These are phyloP conservation scores for Drosophila truncata DNA, from an alignment of 1,140 invertebrate species.

Conservation along the genomic window DNA sequence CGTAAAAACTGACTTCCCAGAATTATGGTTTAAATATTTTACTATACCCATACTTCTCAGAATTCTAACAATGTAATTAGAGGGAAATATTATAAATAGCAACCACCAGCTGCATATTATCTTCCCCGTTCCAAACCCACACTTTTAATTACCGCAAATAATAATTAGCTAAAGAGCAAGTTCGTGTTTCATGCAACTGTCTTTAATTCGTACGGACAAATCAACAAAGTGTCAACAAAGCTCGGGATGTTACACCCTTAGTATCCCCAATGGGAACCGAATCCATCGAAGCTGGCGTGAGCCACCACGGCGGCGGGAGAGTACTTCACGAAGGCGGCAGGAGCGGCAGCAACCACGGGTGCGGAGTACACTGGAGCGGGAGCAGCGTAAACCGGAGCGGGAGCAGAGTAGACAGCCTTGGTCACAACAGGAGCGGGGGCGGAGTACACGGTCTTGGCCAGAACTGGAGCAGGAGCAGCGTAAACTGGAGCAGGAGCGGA, in stretches of 20 bases:
- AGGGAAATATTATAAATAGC: background rate
- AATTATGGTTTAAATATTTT: background rate
- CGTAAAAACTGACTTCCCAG: background rate
- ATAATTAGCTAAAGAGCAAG: constrained; percentile 49
- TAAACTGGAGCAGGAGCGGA: constrained; percentile 84
- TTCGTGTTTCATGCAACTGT: constrained; percentile 43
- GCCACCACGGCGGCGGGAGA: constrained; percentile 86
- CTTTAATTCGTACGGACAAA: constrained; percentile 57
- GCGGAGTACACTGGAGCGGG: constrained; percentile 77
- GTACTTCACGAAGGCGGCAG: constrained; percentile 83
- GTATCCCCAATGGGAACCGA: constrained; percentile 86
- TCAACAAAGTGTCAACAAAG: constrained; percentile 66
- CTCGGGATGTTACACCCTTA: constrained; percentile 43
- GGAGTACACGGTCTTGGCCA: constrained; percentile 42
- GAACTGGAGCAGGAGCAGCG: constrained; percentile 57
- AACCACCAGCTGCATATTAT: background rate
- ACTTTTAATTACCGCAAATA: constrained; percentile 27
- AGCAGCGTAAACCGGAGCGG: constrained; percentile 24
- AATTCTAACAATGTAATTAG: constrained; percentile 3
- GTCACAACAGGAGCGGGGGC: constrained; percentile 86
- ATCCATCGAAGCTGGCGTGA: constrained; percentile 86
- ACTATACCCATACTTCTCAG: background rate
- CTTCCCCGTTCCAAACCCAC: background rate
- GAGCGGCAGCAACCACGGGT: constrained; percentile 75
- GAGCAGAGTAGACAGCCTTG: constrained; percentile 61